Evolutionary conservation across 2,797 vertebrate species (phyloP), one percentile per base, ranked within the genome.

Genomic region (Erethizon dorsatum): DNA sequence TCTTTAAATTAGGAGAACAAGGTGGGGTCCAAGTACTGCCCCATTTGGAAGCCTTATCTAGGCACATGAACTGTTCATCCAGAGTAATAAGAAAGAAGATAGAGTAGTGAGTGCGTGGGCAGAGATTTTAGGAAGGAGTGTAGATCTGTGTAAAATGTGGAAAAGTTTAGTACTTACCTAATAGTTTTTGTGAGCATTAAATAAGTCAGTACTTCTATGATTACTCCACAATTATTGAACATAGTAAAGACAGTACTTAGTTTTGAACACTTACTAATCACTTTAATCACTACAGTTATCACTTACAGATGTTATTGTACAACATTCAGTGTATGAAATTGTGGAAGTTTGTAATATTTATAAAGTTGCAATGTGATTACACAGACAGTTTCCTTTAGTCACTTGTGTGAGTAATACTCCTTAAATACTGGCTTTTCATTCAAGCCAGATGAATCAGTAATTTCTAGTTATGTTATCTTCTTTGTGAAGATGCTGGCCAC

Each of bases 381-480:
- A 56, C 15, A 15, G 63, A 41, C 47, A 65, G 31, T 57, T 95
- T 95, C 67, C 77, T 78, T 88, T 54, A 84, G 15, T 82, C 45
- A 57, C 12, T 50, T 59, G 12, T 90, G 20, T 79, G 47, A 90
- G 18, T 89, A 92, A 78, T 77, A 83, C 18, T 52, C 13, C 87
- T 52, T 22, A 87, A 90, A 45, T 87, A 61, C 5, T 96, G 69
- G 17, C n/a, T 89, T 93, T 97, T 91, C 67, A 41, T n/a, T 84
- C 52, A 65, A 41, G 50, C 47, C 33, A 22, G 41, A n/a, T 82
- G 83, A 57, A 69, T 90, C 52, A 59, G 5, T 79, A 69, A 77
- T 88, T 93, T 85, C 52, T 90, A 83, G 65, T 93, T 63, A 88
- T 59, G 22, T 26, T 33, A 33, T 86, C 26, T 24, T 94, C 77